Base-by-base conservation (phyloP, 2,888 invertebrate genomes). In the Yponomeuta malinellus region DNA sequence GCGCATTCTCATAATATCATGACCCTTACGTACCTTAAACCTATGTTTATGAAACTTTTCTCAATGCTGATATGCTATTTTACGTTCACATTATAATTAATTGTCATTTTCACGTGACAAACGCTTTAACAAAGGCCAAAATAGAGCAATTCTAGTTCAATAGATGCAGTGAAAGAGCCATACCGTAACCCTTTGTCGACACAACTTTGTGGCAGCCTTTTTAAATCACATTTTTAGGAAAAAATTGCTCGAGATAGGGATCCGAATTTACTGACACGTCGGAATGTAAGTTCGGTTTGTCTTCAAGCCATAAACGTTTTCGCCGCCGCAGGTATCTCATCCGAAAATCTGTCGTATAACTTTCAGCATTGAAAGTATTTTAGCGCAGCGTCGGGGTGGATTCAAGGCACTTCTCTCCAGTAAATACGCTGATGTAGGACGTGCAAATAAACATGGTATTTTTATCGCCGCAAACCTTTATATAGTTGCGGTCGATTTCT, bases 401-500 rank as follows among this genome's bases (percentile, higher is more conserved):
- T 72, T 78, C 88, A 81, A 78, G 85, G 74, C 84, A 73, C 76
- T 88, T 85, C 84, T 81, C 78, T 81, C 76, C 83, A 78, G 75
- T 77, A 78, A 79, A 74, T 79, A 78, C 81, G 78, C 84, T 88
- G 89, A 90, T 89, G 90, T 91, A 89, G 90, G 90, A 91, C 91
- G 90, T 90, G 91, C 88, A 90, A 91, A 91, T 92, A 92, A 92
- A 92, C 90, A 90, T 87, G 83, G 88, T 90, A 92, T 92, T 91
- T 92, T 92, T 92, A 92, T 90, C 86, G 87, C 81, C 81, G 81
- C 90, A 89, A 91, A 91, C 92, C 91, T 92, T 91, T 91, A 91
- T 91, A 90, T 90, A 90, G 91, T 90, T 87, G 90, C 87, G 89
- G 90, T 90, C 88, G 91, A 90, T 92, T 90, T 91, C 88, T 87